Evolutionary conservation across 2,888 invertebrate genomes (phyloP), one percentile per base, ranked within the genome.

Genomic region (Isotomurus palustris): DNA sequence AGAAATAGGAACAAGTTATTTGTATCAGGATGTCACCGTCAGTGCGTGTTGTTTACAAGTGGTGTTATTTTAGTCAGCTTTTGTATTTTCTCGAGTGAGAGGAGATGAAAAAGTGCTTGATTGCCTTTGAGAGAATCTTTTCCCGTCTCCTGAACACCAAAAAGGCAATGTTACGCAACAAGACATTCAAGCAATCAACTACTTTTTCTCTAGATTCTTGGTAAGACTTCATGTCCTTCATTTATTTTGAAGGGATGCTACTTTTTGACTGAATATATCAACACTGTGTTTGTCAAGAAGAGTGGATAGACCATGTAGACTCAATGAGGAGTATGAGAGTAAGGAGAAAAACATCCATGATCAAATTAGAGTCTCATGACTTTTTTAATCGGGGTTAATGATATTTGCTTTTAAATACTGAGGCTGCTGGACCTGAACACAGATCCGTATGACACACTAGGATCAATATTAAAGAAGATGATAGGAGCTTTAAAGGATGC

Each of bases 131-230:
- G 53, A 76, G 79, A 48, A 80, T 81, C 67, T 82, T 83, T 71
- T 76, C 78, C 36, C 36, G 62, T 29, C 58, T 68, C 60, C 68
- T 73, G 45, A 64, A 71, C 17, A 73, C 74, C 56, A 72, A 75
- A 36, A 73, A 38, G 71, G 73, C 10, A 78, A 74, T 53, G 75
- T 71, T 45, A 68, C 76, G 12, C 76, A 78, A 14, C 79, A 81
- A 45, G 84, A 84, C 69, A 74, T 86, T 14, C 85, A 87, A 71
- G 87, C 86, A 1, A 88, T 85, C 73, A 88, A 87, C 74, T 87
- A 87, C 72, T 78, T 83, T 3, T 87, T 87, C 74, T 83, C 83
- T 27, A 77, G 84, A 66, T n/a, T n/a, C 80, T 79, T 74, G 82
- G 83, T 81, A 72, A 60, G 62, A 40, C 17, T 17, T 40, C 6